Percentiles rank a stretch among this genome's conserved stretches.
phyloP scores from a whole-genome alignment of 2,113 vertebrate species.

The Rutilus rutilus region DNA sequence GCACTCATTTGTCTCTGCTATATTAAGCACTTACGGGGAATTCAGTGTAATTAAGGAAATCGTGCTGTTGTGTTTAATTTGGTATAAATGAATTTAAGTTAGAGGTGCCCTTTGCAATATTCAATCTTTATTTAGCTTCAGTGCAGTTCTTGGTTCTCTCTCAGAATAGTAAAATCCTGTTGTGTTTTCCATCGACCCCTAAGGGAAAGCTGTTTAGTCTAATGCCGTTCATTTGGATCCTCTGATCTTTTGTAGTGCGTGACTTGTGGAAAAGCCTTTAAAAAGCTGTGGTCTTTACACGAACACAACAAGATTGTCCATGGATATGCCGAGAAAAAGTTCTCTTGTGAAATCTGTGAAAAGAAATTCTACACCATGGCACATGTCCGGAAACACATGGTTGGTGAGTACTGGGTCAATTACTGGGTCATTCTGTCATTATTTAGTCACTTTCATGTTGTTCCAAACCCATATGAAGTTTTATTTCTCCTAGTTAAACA shows the following conservation, averaged over 20 bases:
- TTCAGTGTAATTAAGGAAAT: constrained; percentile 28
- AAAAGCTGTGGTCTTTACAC: constrained; percentile 94
- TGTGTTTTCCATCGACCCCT: constrained; percentile 3
- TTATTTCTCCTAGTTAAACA: neutral
- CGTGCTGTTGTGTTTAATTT: constrained; percentile 20
- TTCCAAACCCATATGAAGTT: neutral
- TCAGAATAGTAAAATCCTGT: constrained; percentile 10
- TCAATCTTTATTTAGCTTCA: constrained; percentile 5
- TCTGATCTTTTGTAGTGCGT: constrained; percentile 78
- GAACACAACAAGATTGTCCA: constrained; percentile 96
- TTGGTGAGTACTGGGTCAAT: constrained; percentile 83
- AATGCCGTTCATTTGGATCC: constrained; percentile 1
- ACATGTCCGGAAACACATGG: constrained; percentile 97
- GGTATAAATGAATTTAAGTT: neutral
- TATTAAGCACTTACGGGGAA: neutral
- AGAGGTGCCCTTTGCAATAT: constrained; percentile 25
- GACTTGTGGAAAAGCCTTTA: constrained; percentile 93
- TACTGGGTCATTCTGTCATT: neutral
- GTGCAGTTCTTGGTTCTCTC: neutral
- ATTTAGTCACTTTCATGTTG: neutral
- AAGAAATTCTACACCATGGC: constrained; percentile 99
- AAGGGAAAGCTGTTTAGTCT: constrained; percentile 1
- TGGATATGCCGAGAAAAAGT: constrained; percentile 92
- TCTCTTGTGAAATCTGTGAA: constrained; percentile 95
- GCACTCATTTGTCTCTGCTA: neutral